A percentile compares a stretch with the other conserved stretches of the same genome.
Evolutionary conservation across 1,140 invertebrate species (phyloP).

Genomic region (Drosophila sproati): DNA sequence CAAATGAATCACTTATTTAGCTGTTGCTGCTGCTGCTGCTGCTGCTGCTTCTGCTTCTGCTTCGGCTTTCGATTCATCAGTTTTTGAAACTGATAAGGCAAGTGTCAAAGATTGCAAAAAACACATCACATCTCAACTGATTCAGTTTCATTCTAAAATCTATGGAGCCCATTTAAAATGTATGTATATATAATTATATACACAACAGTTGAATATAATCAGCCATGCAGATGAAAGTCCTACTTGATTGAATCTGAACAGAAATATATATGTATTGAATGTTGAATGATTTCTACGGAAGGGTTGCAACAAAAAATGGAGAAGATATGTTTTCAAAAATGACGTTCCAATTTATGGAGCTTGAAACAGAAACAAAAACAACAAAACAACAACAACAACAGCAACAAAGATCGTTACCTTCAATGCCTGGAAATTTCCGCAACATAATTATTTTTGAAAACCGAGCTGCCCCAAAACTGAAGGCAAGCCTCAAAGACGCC

Average conservation of each 20-base stretch:
- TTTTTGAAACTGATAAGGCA: slow-evolving; percentile 5
- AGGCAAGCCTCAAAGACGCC: neutral
- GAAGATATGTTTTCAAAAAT: neutral
- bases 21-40: neutral
- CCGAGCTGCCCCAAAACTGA: slow-evolving; percentile 11
- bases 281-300: no score
- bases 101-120: slow-evolving; percentile 1
- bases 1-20: neutral
- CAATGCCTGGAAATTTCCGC: slow-evolving; percentile 38
- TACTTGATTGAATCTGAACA: no score
- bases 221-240: no score
- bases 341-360: slow-evolving; percentile 1
- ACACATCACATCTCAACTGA: neutral
- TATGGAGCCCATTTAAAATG: neutral
- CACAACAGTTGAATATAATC: no score
- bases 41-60: no score
- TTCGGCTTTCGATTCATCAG: neutral
- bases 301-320: no score
- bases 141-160: slow-evolving; percentile 18
- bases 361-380: neutral
- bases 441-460: slow-evolving; percentile 41
- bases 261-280: no score
- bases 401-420: slow-evolving; percentile 21
- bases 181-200: neutral
- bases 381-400: neutral